A percentile compares a stretch with the other conserved stretches of the same genome.
These are phyloP conservation scores for Delia radicum DNA, from an alignment of 1,140 invertebrate species.

Conservation along the genomic window DNA sequence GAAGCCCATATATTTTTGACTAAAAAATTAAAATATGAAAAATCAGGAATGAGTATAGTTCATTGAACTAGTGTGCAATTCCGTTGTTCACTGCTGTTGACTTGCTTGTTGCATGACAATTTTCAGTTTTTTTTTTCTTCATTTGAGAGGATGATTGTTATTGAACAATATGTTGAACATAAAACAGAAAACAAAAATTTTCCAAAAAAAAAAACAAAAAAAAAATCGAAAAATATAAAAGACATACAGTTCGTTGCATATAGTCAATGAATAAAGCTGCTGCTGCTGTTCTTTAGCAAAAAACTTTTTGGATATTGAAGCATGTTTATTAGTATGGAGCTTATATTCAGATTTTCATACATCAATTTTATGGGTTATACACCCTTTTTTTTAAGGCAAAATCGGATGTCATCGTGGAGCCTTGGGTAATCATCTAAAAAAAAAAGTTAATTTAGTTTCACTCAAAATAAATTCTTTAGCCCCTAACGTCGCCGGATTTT, in stretches of 20 bases:
- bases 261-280: not conserved
- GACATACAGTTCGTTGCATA: not conserved
- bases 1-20: not conserved
- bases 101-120: not conserved
- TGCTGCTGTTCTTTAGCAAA: not conserved
- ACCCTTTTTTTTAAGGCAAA: no score
- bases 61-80: not conserved
- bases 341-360: no score
- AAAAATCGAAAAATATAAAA: not conserved
- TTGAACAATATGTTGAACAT: constrained; percentile 1
- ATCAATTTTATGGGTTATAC: no score
- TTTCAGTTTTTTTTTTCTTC: not conserved
- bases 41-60: not conserved
- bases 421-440: no score
- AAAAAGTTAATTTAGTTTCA: no score
- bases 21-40: not conserved
- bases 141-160: not conserved
- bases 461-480: no score
- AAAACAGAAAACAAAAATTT: not conserved
- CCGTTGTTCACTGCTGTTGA: not conserved
- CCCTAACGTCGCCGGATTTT: no score
- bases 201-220: not conserved
- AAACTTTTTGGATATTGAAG: no score
- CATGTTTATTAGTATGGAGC: no score
- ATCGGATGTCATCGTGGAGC: no score